Evolutionary conservation across 2,888 invertebrate species (phyloP), one percentile per base, ranked within the genome.

Genomic region (Dastarcus helophoroides): DNA sequence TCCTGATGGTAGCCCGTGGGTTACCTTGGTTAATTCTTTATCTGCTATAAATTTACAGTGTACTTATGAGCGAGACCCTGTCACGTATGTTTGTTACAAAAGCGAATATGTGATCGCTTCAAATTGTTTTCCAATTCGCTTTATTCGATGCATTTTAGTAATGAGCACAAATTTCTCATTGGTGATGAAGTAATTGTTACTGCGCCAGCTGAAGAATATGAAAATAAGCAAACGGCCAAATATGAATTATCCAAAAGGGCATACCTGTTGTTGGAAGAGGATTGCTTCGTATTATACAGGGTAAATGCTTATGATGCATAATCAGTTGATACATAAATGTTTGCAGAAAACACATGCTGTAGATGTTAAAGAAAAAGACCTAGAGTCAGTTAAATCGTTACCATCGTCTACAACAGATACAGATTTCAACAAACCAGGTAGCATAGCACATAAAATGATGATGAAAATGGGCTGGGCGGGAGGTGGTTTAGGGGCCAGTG

Each of bases 391-490:
- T 15, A 29, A 24, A 6, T 22, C 28, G 5, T 3, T 37, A 26
- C 11, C 27, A 16, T 28, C 26, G 22, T 8, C 17, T 13, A 28
- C 27, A 15, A 12, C 33, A 22, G 31, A 24, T 15, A 14, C 31
- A 3, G 36, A 36, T 26, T 22, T 33, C 4, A 39, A 46, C 14
- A 41, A 46, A 27, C 35, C 35, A 25, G 46, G 46, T 12, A 47
- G 46, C 27, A 44, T 47, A 27, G 51, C 49, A 10, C 38, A 47
- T 30, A 39, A 44, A 30, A 51, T 51, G 47, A 48, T 51, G 50
- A 15, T 48, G 21, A 51, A 49, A 43, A 51, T 51, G 51, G 51
- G 51, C 3, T 51, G 51, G 51, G 40, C 41, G 15, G 51, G 50
- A 4, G 50, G 50, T 35, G 51, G 51, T 3, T 35, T 51, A 6